Evolutionary conservation across 2,888 invertebrate species (phyloP).

Genomic region (Tenthredo notha): DNA sequence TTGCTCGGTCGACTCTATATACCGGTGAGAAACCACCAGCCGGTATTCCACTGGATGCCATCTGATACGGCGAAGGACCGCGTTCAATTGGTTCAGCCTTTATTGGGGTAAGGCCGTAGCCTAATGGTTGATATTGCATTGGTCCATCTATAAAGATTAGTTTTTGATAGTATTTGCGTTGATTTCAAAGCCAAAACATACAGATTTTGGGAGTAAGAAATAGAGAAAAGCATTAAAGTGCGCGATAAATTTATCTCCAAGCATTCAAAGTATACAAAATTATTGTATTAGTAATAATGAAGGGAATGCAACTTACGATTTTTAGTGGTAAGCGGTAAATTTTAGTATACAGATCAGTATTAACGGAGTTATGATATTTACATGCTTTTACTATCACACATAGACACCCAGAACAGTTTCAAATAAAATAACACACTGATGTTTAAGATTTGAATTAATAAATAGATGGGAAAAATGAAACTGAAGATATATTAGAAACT

Average conservation of each 20-base stretch:
- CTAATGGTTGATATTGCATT: slow-evolving; percentile 63
- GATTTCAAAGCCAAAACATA: neutral
- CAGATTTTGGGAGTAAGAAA: neutral
- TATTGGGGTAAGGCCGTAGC: slow-evolving; percentile 68
- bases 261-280: neutral
- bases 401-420: slow-evolving; percentile 6
- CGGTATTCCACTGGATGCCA: slow-evolving; percentile 60
- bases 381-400: slow-evolving; percentile 13
- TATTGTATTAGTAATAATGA: neutral
- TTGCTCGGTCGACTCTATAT: slow-evolving; percentile 61
- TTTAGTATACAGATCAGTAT: neutral
- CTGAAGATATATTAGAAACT: neutral
- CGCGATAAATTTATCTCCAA: neutral
- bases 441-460: neutral
- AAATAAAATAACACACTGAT: slow-evolving; percentile 5
- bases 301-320: neutral
- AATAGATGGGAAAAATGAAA: neutral
- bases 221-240: slow-evolving; percentile 53
- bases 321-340: too few species aligned
- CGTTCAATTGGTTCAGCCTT: slow-evolving; percentile 70
- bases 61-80: slow-evolving; percentile 53
- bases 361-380: neutral
- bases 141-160: slow-evolving; percentile 62
- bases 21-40: slow-evolving; percentile 61
- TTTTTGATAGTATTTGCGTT: neutral